These are phyloP conservation scores for Zaprionus vittiger DNA, from an alignment of 1,140 invertebrate genomes.

Conservation along the genomic window DNA sequence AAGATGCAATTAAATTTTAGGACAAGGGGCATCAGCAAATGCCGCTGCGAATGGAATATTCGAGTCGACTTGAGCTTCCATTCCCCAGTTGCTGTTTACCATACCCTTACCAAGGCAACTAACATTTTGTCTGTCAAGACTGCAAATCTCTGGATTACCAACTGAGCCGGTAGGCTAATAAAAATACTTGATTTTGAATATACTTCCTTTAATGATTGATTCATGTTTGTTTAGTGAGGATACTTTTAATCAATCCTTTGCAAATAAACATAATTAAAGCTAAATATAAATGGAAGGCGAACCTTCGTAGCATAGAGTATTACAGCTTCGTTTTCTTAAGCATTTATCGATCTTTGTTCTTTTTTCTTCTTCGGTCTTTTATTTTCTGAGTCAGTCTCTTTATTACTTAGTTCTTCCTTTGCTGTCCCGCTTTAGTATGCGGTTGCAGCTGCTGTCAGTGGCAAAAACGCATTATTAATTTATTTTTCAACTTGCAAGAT, in stretches of 20 bases:
- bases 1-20: conserved; percentile 83
- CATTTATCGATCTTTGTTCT: neutral
- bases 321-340: neutral
- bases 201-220: neutral
- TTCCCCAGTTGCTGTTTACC: conserved; percentile 2
- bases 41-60: conserved; percentile 38
- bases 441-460: conserved; percentile 79
- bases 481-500: conserved; percentile 82
- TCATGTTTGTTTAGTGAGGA: neutral
- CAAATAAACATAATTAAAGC: too few relatives aligned
- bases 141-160: neutral
- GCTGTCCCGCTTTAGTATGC: conserved; percentile 47
- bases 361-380: conserved; percentile 4
- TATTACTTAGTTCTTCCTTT: conserved; percentile 22
- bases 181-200: neutral
- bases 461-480: conserved; percentile 82
- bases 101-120: conserved; percentile 11
- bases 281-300: neutral
- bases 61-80: conserved; percentile 9
- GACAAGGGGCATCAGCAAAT: conserved; percentile 45
- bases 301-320: conserved; percentile 7
- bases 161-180: neutral
- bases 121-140: neutral
- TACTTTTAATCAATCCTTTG: neutral
- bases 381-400: conserved; percentile 15